These are phyloP conservation scores for Ramphastos sulfuratus DNA, from an alignment of 2,113 vertebrate genomes.

Conservation along the genomic window DNA sequence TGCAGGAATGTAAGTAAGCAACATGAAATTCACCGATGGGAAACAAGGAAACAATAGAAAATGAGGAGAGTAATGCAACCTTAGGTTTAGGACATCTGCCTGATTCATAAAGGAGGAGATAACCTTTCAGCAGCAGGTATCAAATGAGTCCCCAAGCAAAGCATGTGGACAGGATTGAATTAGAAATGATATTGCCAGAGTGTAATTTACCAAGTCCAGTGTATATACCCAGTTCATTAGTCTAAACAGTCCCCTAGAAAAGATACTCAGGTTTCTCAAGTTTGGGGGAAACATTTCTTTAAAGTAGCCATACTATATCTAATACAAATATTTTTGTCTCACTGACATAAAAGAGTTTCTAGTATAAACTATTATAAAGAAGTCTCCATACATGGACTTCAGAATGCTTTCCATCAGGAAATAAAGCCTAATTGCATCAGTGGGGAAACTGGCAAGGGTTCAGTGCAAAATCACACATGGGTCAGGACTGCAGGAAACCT, in stretches of 20 bases:
- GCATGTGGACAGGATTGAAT: background rate
- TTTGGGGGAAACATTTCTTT: background rate
- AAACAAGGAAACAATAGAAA: background rate
- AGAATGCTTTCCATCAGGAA: background rate
- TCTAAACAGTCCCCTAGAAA: background rate
- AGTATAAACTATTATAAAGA: background rate
- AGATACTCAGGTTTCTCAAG: background rate
- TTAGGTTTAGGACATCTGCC: background rate
- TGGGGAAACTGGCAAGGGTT: background rate
- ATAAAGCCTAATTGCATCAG: background rate
- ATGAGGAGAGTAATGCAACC: background rate
- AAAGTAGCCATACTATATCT: background rate
- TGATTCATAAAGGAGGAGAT: fast-evolving
- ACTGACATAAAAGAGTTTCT: fast-evolving
- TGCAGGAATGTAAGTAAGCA: background rate
- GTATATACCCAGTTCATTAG: background rate
- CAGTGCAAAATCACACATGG: background rate
- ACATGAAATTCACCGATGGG: background rate
- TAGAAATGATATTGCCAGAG: background rate
- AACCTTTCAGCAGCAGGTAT: background rate
- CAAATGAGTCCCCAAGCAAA: background rate
- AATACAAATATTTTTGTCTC: background rate
- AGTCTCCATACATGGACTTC: background rate
- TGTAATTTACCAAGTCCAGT: background rate
- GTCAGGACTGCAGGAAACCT: background rate